Evolutionary conservation across 2,888 invertebrate genomes (phyloP), one percentile per base, ranked within the genome.

Genomic region (Parelbella ahira): DNA sequence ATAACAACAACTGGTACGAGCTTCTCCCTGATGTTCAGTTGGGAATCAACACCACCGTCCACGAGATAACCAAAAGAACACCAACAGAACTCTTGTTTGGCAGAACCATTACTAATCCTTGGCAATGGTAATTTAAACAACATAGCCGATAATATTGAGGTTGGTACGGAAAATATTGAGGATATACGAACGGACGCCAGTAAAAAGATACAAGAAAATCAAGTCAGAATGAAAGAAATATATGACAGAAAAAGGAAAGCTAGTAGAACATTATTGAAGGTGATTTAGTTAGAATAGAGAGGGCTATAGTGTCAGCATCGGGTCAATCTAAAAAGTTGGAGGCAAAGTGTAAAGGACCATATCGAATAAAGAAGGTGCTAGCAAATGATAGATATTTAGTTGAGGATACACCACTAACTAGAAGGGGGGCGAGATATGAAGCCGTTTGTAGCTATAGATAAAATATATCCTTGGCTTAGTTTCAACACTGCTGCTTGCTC

Each of bases 361-460:
- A 58, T 9, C 24, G 53, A 7, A 51, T 54, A 13, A 47, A 33
- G 13, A 56, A 53, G 9, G n/a, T 53, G 0, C 30, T 58, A 2
- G 49, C 51, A 0, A 50, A 58, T 29, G 55, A 56, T 11, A 36
- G 57, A 4, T 57, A 48, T 27, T 11, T 57, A 0, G 25, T 55
- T 1, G 56, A 54, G 15, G 58, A 60, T 27, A 58, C 60, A 2
- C 54, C 55, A 0, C 3, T 58, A 0, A 54, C 54, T 1, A 45
- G 18, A 20, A 51, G 47, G 7, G 48, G 52, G 4, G 45, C 7
- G 7, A 21, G 32, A 0, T 58, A 56, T 11, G 54, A 55, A 23
- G 18, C 33, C n/a, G 19, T 3, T 50, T 0, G 44, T 56, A 1
- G 46, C 54, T 0, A 25, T 48, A 3, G 56, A 55, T 28, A 56